phyloP scores from a whole-genome alignment of 2,797 vertebrate species.

The Megalops cyprinoides region DNA sequence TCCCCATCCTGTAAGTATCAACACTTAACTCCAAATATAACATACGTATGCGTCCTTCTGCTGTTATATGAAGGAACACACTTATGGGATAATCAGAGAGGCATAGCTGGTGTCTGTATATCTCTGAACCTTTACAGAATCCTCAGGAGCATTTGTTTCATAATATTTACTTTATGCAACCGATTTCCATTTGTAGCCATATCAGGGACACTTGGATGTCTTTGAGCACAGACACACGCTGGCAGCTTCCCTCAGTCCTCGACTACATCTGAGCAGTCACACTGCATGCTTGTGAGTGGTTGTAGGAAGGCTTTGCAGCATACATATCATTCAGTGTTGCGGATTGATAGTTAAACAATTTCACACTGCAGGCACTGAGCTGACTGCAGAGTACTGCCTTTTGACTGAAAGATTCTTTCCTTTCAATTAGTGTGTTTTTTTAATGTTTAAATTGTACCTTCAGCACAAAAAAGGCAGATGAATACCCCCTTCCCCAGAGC shows the following conservation, averaged over 20 bases:
- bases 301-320: neutral
- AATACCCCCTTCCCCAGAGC: neutral
- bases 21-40: no score
- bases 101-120: no score
- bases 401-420: neutral
- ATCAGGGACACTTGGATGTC: neutral
- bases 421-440: neutral
- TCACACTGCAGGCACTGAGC: neutral
- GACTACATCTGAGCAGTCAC: neutral
- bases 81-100: neutral
- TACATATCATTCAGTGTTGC: neutral
- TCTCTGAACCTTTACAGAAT: no score
- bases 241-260: neutral
- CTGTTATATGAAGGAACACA: neutral
- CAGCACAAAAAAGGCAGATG: neutral
- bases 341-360: neutral
- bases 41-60: no score
- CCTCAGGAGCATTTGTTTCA: no score
- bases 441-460: neutral
- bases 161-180: neutral
- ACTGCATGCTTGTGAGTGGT: neutral
- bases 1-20: no score
- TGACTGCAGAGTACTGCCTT: neutral
- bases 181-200: neutral
- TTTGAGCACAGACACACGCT: neutral